phyloP scores from a whole-genome alignment of 2,888 invertebrate genomes.

The Tinea semifulvella region DNA sequence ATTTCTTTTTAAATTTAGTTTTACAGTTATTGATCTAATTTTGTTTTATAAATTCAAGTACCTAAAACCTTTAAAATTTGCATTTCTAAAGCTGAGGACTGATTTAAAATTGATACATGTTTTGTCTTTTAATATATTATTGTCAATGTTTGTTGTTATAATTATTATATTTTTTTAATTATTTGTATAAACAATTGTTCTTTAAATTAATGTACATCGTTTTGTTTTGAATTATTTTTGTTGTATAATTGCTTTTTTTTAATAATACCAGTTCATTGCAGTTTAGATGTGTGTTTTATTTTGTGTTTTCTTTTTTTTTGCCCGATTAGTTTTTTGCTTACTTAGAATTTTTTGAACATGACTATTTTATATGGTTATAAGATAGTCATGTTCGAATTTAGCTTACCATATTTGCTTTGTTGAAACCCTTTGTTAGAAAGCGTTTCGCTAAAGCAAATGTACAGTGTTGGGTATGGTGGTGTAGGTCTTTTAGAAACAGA shows the following conservation, averaged over 20 bases:
- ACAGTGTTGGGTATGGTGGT: conserved; percentile 29
- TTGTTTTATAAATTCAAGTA: not conserved
- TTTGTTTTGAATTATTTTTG: conserved; percentile 79
- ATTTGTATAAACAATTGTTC: conserved; percentile 77
- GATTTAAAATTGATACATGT: conserved; percentile 62
- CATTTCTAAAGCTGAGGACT: conserved; percentile 64
- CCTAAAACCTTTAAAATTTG: conserved; percentile 38
- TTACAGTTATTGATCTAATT: conserved; percentile 4
- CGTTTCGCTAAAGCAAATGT: conserved; percentile 46
- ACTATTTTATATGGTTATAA: conserved; percentile 34
- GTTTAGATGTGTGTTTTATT: conserved; percentile 73
- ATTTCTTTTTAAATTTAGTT: not conserved
- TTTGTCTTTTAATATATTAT: conserved; percentile 66
- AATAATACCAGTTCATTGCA: conserved; percentile 79
- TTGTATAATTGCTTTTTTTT: conserved; percentile 78
- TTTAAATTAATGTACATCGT: conserved; percentile 81
- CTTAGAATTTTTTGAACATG: conserved; percentile 23
- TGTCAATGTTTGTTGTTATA: conserved; percentile 70
- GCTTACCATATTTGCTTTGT: conserved; percentile 6
- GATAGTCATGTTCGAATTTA: conserved; percentile 30
- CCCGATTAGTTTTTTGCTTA: conserved; percentile 40
- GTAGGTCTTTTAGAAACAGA: conserved; percentile 32
- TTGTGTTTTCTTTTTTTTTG: conserved; percentile 48
- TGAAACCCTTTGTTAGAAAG: conserved; percentile 21
- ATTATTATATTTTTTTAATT: conserved; percentile 72